Conservation (phyloP, 2,113 vertebrate genomes). For the Myotis lucifugus region DNA sequence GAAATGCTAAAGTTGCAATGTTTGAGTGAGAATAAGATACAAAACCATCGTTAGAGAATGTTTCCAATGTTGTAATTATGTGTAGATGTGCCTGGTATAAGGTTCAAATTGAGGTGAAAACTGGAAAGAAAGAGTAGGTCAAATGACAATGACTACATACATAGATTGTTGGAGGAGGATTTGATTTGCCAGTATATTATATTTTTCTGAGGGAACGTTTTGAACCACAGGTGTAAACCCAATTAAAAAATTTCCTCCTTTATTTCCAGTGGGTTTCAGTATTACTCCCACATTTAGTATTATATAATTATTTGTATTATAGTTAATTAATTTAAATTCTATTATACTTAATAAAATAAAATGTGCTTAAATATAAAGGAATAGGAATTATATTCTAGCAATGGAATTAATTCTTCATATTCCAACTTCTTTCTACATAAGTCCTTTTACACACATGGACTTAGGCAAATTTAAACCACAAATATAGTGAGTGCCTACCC, state of each 20-base stretch:
- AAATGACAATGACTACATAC: neutral
- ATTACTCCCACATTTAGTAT: neutral
- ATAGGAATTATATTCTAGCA: neutral
- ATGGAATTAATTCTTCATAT: slow-evolving; percentile 1
- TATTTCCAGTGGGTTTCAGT: neutral
- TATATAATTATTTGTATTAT: neutral
- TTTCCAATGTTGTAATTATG: neutral
- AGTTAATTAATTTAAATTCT: neutral
- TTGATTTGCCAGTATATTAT: neutral
- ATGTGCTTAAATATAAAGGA: neutral
- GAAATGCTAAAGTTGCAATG: neutral
- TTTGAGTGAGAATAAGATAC: neutral
- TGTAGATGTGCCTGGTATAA: neutral
- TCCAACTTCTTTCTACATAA: neutral
- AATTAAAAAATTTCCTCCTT: neutral
- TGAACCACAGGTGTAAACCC: neutral
- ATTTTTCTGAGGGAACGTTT: neutral
- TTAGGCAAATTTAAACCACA: slow-evolving; percentile 16
- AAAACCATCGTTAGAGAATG: neutral
- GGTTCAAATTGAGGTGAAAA: slow-evolving; percentile 31
- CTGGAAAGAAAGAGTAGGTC: neutral
- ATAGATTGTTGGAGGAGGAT: neutral
- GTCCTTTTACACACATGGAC: neutral
- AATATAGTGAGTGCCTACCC: neutral
- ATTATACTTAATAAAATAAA: neutral